Conservation (phyloP, 2,888 invertebrate species). For the Ditylenchus weischeri region DNA sequence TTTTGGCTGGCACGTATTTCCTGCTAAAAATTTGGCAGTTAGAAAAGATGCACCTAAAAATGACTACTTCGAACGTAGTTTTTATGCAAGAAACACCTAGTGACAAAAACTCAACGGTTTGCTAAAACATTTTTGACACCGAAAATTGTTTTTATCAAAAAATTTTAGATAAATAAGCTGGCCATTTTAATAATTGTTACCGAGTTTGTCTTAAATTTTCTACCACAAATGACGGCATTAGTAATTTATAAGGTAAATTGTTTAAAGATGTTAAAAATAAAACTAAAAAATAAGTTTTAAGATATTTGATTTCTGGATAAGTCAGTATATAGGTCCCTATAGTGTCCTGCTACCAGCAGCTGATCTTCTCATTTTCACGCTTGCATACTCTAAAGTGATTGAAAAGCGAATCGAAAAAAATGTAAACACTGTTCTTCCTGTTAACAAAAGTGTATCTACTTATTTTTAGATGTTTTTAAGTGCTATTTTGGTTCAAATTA, state of each 20-base stretch:
- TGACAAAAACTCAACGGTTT: not conserved
- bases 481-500: no score
- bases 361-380: not conserved
- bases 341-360: not conserved
- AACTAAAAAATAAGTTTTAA: not conserved
- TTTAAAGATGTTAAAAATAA: not conserved
- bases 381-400: not conserved
- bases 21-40: not conserved
- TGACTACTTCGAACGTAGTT: not conserved
- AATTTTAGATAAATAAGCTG: not conserved
- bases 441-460: not conserved
- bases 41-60: not conserved
- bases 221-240: not conserved
- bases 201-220: not conserved
- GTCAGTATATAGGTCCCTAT: not conserved
- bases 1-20: not conserved
- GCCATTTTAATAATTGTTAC: not conserved
- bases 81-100: not conserved
- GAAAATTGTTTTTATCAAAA: not conserved
- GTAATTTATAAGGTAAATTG: not conserved
- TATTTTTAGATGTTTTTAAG: not conserved
- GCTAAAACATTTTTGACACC: not conserved
- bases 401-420: not conserved
- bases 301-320: not conserved
- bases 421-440: not conserved